Evolutionary conservation across 1,140 invertebrate genomes (phyloP).

Genomic region (Procambarus virginalis): DNA sequence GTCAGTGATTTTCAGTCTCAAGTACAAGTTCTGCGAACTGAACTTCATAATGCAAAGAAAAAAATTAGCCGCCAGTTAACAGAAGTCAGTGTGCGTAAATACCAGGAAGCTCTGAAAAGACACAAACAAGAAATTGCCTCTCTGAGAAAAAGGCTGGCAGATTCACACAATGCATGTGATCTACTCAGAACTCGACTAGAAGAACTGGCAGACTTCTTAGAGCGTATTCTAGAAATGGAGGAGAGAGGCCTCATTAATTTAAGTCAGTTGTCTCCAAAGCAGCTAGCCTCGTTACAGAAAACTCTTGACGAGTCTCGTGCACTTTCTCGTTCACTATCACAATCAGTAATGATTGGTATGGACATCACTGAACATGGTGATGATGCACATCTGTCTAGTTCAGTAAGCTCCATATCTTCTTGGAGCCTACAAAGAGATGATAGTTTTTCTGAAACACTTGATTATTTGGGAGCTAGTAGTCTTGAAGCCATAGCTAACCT

Average conservation of each 20-base stretch:
- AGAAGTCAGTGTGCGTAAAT: conserved; percentile 48
- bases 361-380: conserved; percentile 66
- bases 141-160: conserved; percentile 72
- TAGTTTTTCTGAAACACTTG: conserved; percentile 53
- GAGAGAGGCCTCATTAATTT: conserved; percentile 73
- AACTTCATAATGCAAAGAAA: conserved; percentile 50
- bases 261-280: conserved; percentile 76
- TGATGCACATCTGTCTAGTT: conserved; percentile 27
- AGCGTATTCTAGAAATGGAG: conserved; percentile 81
- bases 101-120: conserved; percentile 57
- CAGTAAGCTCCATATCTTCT: conserved; percentile 46
- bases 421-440: conserved; percentile 58
- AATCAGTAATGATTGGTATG: conserved; percentile 71
- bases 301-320: conserved; percentile 78
- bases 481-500: conserved; percentile 28
- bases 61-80: conserved; percentile 43
- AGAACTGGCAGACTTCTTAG: conserved; percentile 82
- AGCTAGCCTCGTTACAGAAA: conserved; percentile 76
- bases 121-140: conserved; percentile 69
- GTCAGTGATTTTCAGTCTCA: conserved; percentile 38
- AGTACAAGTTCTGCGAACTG: conserved; percentile 41
- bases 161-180: conserved; percentile 80
- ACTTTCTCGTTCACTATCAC: conserved; percentile 77
- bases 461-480: conserved; percentile 30
- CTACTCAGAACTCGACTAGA: conserved; percentile 80